Evolutionary conservation across 2,888 invertebrate genomes (phyloP).

Genomic region (Drosophila leonis): DNA sequence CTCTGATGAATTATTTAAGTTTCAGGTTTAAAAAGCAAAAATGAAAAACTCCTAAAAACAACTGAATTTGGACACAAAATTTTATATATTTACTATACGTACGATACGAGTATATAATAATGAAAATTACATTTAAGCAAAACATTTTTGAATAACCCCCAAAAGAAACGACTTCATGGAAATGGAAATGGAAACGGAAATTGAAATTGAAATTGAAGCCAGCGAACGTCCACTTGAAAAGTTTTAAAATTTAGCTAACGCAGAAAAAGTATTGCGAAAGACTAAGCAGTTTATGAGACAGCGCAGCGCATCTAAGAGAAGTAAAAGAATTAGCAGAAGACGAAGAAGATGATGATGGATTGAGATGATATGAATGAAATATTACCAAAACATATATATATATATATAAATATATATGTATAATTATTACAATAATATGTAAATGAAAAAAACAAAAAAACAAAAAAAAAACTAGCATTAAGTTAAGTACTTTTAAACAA

Average conservation of each 20-base stretch:
- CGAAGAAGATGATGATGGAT: conserved; percentile 1
- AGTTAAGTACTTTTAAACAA: conserved; percentile 61
- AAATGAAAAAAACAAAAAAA: conserved; percentile 54
- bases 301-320: conserved; percentile 11
- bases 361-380: conserved; percentile 33
- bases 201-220: conserved; percentile 29
- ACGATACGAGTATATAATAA: conserved; percentile 62
- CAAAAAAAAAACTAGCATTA: conserved; percentile 54
- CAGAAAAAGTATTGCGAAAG: conserved; percentile 15
- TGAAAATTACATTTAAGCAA: conserved; percentile 72
- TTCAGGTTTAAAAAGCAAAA: conserved; percentile 35
- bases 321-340: not conserved
- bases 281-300: conserved; percentile 54
- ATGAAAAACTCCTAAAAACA: conserved; percentile 83
- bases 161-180: conserved; percentile 22
- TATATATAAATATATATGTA: conserved; percentile 15
- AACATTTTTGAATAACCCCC: conserved; percentile 63
- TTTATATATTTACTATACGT: conserved; percentile 77
- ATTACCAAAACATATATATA: conserved; percentile 31
- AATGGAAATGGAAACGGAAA: conserved; percentile 28
- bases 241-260: conserved; percentile 58
- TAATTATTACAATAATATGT: conserved; percentile 77
- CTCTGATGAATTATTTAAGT: conserved; percentile 45
- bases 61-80: conserved; percentile 83
- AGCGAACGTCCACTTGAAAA: conserved; percentile 68